These are phyloP conservation scores for Meteorus cinctellus DNA, from an alignment of 2,888 invertebrate genomes.

Conservation along the genomic window DNA sequence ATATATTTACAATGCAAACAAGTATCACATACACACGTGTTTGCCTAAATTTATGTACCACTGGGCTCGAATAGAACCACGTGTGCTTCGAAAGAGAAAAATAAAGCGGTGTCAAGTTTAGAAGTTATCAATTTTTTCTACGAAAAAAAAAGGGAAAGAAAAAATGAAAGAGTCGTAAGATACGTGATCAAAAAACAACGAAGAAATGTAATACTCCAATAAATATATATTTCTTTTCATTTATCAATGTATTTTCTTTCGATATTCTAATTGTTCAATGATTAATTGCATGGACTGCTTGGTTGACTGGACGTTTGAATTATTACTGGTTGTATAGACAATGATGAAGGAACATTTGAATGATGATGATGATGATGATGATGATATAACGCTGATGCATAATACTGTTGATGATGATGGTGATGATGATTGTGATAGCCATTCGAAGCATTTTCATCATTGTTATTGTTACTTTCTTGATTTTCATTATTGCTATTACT, in stretches of 20 bases:
- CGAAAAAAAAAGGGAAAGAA: background rate
- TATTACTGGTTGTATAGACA: slow-evolving; percentile 59
- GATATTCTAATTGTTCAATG: background rate
- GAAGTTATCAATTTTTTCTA: background rate
- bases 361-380: slow-evolving; percentile 67
- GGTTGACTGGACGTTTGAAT: slow-evolving; percentile 65
- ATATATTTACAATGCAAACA: background rate
- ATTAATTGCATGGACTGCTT: slow-evolving; percentile 65
- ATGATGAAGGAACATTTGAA: slow-evolving; percentile 53
- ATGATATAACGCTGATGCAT: slow-evolving; percentile 70
- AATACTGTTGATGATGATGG: slow-evolving; percentile 64
- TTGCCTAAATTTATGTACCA: background rate
- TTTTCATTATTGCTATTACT: slow-evolving; percentile 49
- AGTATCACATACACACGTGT: background rate
- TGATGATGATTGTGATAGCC: slow-evolving; percentile 50
- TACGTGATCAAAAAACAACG: background rate
- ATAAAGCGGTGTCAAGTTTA: background rate
- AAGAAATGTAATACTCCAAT: background rate
- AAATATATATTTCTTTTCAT: background rate
- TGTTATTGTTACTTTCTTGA: slow-evolving; percentile 38
- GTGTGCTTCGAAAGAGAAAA: background rate
- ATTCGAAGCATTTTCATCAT: slow-evolving; percentile 47
- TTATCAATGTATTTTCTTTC: background rate
- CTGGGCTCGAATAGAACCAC: background rate
- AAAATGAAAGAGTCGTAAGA: background rate